Evolutionary conservation across 2,888 invertebrate genomes (phyloP), one percentile per base, ranked within the genome.

Genomic region (Ophion ellenae): DNA sequence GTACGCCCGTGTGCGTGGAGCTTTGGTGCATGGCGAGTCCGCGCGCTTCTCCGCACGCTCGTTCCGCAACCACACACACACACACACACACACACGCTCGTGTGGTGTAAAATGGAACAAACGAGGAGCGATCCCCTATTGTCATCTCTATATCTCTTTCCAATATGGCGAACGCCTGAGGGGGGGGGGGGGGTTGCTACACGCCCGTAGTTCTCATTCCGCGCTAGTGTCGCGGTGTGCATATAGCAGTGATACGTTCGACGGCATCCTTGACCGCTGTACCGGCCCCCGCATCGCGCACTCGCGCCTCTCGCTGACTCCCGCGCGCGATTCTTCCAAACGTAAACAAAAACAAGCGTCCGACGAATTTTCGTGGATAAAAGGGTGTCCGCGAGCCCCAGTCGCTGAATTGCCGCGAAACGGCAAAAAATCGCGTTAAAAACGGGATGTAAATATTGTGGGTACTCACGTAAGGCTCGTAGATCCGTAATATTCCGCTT

Each of bases 381-480:
- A 74, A 40, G 17, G 32, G 2, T 32, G 32, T 2, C 32, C 32
- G 32, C 32, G 32, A 32, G 3, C 32, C 0, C 32, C 4, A 32
- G 32, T 32, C 32, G 32, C 32, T 4, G 32, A 32, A 32, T 32
- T 4, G 32, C 9, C 40, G 40, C 5, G 32, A 59, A 69, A 77
- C 11, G 53, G 40, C 36, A 53, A 45, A 73, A 53, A 69, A 64
- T 53, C 2, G 14, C 0, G 2, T 71, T 32, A 40, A 7, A 40
- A 40, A 40, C 3, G 9, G 32, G 2, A 73, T 20, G 45, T 36
- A 14, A 1, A 67, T 32, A 74, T 6, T 67, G 40, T 75, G 32
- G 66, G 24, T 90, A 92, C 92, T 92, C 90, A 92, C 92, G 90
- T 91, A 91, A 91, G 84, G 84, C 86, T 81, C 87, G 88, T 84